phyloP scores from a whole-genome alignment of 1,140 invertebrate species.

The Brachionus paranguensis region DNA sequence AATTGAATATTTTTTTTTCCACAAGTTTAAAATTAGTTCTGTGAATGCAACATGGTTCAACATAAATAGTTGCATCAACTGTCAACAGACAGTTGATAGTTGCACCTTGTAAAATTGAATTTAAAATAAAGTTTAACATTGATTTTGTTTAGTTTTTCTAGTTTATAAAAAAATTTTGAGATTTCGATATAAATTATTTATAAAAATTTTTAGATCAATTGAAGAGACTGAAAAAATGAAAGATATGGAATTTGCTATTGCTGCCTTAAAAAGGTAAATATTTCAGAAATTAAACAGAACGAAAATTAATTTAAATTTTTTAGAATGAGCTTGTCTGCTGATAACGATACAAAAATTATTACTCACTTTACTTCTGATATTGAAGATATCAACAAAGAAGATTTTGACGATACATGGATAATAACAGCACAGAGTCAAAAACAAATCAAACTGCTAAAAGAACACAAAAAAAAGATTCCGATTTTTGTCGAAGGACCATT shows the following conservation, averaged over 20 bases:
- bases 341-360: constrained; percentile 67
- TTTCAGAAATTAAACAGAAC: constrained; percentile 63
- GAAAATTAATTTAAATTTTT: constrained; percentile 45
- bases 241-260: constrained; percentile 22
- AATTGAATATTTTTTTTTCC: too few relatives aligned
- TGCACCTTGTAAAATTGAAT: too few relatives aligned
- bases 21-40: too few relatives aligned
- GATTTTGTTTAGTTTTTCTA: too few relatives aligned
- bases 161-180: background rate
- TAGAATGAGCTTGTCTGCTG: constrained; percentile 75
- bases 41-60: too few relatives aligned
- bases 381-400: constrained; percentile 71
- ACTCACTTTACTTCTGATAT: constrained; percentile 54
- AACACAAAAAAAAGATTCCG: constrained; percentile 64
- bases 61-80: too few relatives aligned
- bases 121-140: too few relatives aligned
- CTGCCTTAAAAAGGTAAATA: constrained; percentile 63
- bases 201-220: background rate
- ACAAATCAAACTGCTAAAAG: constrained; percentile 69
- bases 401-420: constrained; percentile 66
- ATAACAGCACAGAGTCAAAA: constrained; percentile 74
- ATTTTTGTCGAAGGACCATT: constrained; percentile 82
- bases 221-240: constrained; percentile 25
- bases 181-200: background rate
- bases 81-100: too few relatives aligned